Percentiles rank a stretch among this genome's conserved stretches.
Evolutionary conservation across 2,888 invertebrate genomes (phyloP).

Genomic region (Andrena haemorrhoa): DNA sequence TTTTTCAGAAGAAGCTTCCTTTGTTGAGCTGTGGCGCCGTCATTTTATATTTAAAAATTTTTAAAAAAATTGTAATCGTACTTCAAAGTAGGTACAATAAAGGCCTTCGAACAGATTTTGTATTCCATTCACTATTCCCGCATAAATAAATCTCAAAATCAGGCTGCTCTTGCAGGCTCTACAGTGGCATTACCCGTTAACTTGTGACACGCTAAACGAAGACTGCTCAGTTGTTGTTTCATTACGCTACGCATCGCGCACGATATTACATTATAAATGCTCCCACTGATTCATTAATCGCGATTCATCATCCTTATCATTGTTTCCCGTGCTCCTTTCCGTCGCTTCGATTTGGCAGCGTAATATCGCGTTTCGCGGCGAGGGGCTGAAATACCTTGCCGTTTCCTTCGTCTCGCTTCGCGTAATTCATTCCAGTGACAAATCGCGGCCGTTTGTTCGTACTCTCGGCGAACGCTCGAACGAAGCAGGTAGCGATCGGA

Average conservation of each 20-base stretch:
- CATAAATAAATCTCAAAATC: too few species aligned
- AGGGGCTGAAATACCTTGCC: slow-evolving; percentile 32
- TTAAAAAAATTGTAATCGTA: too few species aligned
- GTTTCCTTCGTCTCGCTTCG: slow-evolving; percentile 21
- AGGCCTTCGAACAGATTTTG: too few species aligned
- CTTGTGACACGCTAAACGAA: neutral
- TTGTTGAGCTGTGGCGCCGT: too few species aligned
- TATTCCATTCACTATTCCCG: too few species aligned
- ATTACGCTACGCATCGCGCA: neutral
- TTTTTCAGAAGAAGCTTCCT: too few species aligned
- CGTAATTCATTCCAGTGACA: slow-evolving; percentile 45
- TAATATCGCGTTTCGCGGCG: slow-evolving; percentile 37
- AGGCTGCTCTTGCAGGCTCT: too few species aligned
- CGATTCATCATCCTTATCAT: slow-evolving; percentile 47
- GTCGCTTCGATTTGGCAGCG: slow-evolving; percentile 3
- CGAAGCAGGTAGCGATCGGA: slow-evolving; percentile 23
- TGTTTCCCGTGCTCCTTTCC: slow-evolving; percentile 19
- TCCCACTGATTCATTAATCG: slow-evolving; percentile 10
- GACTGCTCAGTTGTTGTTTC: neutral
- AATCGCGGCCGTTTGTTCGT: slow-evolving; percentile 40
- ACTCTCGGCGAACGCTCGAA: slow-evolving; percentile 39
- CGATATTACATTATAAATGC: slow-evolving; percentile 19
- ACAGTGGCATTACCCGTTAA: too few species aligned
- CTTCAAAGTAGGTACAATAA: too few species aligned
- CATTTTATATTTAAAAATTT: too few species aligned